Evolutionary conservation across 2,797 vertebrate genomes (phyloP), one percentile per base, ranked within the genome.

Genomic region (Mus caroli): DNA sequence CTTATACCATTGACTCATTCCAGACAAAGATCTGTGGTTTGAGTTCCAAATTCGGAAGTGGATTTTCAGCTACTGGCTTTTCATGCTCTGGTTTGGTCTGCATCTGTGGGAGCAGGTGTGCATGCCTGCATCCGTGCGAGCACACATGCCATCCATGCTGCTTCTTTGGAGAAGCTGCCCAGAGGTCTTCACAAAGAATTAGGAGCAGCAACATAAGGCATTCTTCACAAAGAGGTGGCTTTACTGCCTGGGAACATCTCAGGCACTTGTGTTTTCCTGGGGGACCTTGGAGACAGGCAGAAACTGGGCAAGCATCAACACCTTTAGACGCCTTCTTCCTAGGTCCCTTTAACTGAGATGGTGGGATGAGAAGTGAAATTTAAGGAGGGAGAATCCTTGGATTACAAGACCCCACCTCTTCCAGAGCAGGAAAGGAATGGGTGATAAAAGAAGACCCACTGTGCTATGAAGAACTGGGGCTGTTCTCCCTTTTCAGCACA

Each of bases 401-500:
- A 69, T 69, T 79, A 82, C 52, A 50, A 11, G 0, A 40, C 34
- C 4, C 22, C 46, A 10, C 37, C 46, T 6, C 20, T 71, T 64
- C 22, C 56, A 77, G 50, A 58, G 52, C 80, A 31, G 13, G 52
- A 75, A 88, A 20, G 24, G 64, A 12, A 11, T 5, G 4, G 69
- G 2, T 13, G 24, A 9, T 31, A 4, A 75, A 75, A 83, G 24
- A 6, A 71, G 85, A 90, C 50, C 24, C 37, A n/a, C 54, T 31
- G 52, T 14, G n/a, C 69, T n/a, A 1, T 13, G 22, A 17, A 73
- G 52, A 75, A 71, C 37, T 37, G 60, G 19, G 31, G 46, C 67
- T 0, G 3, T 56, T 76, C 43, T 96, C 43, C 40, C 22, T 46
- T 91, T 26, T 73, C 69, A 90, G 94, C 98, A 96, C 98, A 58